Base-by-base conservation (phyloP, 2,888 invertebrate genomes). In the Lycophotia porphyrea region DNA sequence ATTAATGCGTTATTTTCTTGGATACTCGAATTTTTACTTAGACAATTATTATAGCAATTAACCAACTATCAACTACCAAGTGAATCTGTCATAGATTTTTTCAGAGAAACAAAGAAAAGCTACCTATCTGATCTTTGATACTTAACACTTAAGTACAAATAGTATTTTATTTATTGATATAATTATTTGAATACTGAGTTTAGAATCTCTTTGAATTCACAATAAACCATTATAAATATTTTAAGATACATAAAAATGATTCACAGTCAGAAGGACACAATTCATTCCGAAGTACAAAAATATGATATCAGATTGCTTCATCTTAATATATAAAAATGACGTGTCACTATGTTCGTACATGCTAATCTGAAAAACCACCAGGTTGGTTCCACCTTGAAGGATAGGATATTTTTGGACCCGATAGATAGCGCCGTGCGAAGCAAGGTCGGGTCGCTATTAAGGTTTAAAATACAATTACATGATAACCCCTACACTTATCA, bases 231-330 rank as follows among this genome's bases (percentile, higher is more conserved):
- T n/a, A 52, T 11, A n/a, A 52, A 52, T 52, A 27, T 27, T 21
- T 39, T 31, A 7, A n/a, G 11, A 11, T 34, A 36, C n/a, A 18
- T 67, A 67, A 11, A 68, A 49, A 71, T 11, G 15, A 66, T 47
- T n/a, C 31, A 61, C 42, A 44, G 34, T 44, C 11, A 52, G 15
- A 1, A 27, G 3, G 15, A 52, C 11, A 60, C 18, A 31, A 58
- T 58, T 31, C 31, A 58, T 27, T 58, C 27, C 18, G 58, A 1
- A 1, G 18, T 58, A 64, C 21, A 55, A 80, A 77, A 47, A 72
- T 80, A 71, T 44, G 34, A 36, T 64, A 31, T 44, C 7, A 60
- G 24, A 21, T 9, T 34, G 2, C 44, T 31, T 31, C n/a, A n/a
- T n/a, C 5, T 55, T 27, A 27, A 5, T 55, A 55, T 7, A 27